Percentiles rank a stretch among this genome's conserved stretches.
Conservation (phyloP, 2,888 invertebrate genomes). For the Ophion costatus region DNA sequence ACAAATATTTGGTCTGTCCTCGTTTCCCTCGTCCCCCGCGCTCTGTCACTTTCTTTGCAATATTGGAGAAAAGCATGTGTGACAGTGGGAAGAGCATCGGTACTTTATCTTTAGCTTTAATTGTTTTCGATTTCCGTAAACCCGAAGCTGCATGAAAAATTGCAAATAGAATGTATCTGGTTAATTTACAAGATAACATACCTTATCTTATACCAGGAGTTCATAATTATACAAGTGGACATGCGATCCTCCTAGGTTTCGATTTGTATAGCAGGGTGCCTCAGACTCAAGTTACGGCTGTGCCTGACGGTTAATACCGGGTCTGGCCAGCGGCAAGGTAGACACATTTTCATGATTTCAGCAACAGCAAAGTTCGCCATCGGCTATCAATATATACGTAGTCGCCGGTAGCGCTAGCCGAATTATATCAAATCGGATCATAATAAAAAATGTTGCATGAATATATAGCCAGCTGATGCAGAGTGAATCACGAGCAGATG, state of each 20-base stretch:
- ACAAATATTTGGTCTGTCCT: too few species aligned
- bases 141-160: too few species aligned
- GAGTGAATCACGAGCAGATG: slow-evolving; percentile 55
- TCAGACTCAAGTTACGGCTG: background rate
- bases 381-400: slow-evolving; percentile 18
- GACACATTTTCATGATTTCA: background rate
- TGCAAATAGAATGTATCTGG: too few species aligned
- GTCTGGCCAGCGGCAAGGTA: background rate
- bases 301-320: background rate
- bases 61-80: too few species aligned
- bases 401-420: slow-evolving; percentile 34
- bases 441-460: slow-evolving; percentile 46
- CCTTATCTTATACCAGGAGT: too few species aligned
- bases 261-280: background rate
- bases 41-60: too few species aligned
- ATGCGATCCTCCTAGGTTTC: background rate
- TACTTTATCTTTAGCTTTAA: too few species aligned
- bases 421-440: slow-evolving; percentile 21
- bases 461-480: slow-evolving; percentile 40
- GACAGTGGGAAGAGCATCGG: too few species aligned
- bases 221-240: too few species aligned
- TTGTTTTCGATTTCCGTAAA: too few species aligned
- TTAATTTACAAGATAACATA: too few species aligned
- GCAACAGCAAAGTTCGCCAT: slow-evolving; percentile 18
- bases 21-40: too few species aligned